Conservation (phyloP, 2,797 vertebrate species). For the Saxicola maurus region DNA sequence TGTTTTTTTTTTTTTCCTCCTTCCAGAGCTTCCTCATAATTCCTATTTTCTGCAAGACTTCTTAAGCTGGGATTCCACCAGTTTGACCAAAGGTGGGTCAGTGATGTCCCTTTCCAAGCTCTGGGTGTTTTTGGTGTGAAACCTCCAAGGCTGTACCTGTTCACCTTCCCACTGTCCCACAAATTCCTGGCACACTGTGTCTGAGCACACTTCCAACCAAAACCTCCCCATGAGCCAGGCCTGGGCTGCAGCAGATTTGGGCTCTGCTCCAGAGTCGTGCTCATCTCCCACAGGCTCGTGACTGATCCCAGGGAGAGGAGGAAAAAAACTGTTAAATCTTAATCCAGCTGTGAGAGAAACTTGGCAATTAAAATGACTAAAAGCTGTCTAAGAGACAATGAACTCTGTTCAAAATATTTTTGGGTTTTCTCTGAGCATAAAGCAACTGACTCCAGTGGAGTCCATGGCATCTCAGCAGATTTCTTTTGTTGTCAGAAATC, state of each 20-base stretch:
- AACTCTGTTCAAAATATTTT: neutral
- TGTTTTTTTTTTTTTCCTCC: neutral
- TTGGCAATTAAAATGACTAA: neutral
- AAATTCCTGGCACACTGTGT: accelerated
- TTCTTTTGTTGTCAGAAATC: neutral
- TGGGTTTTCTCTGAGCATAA: neutral
- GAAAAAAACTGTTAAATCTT: neutral
- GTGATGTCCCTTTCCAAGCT: neutral
- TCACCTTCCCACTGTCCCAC: neutral
- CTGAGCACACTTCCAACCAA: neutral
- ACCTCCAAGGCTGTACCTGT: neutral
- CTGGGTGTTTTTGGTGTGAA: neutral
- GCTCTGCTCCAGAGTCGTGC: neutral
- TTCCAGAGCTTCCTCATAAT: neutral
- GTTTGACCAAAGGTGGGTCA: neutral
- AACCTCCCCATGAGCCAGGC: accelerated
- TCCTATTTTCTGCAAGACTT: neutral
- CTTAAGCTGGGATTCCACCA: neutral
- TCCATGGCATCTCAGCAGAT: neutral
- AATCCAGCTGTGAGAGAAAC: neutral
- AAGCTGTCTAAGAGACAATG: neutral
- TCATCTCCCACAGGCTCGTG: neutral
- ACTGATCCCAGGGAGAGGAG: neutral
- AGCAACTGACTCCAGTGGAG: neutral
- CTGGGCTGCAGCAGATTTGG: neutral